phyloP scores from a whole-genome alignment of 2,797 vertebrate genomes.

The Lycodopsis pacificus region DNA sequence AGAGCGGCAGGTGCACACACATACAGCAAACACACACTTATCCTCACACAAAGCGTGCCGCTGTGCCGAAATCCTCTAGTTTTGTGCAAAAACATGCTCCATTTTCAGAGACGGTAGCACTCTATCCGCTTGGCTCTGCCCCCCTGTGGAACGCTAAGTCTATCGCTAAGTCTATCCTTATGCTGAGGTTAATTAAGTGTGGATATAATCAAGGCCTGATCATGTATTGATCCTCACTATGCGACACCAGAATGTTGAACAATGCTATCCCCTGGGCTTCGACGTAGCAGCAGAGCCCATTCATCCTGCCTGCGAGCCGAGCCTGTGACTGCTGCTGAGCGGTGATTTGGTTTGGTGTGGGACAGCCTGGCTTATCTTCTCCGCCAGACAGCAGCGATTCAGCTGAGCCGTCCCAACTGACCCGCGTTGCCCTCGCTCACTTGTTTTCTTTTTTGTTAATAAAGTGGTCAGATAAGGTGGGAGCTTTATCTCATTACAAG shows the following conservation, averaged over 20 bases:
- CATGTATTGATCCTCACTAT: slow-evolving; percentile 74
- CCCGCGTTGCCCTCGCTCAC: slow-evolving; percentile 70
- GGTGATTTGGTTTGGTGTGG: slow-evolving; percentile 76
- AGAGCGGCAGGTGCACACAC: slow-evolving; percentile 4
- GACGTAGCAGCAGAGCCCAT: slow-evolving; percentile 66
- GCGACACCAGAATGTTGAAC: slow-evolving; percentile 74
- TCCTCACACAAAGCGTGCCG: slow-evolving; percentile 9
- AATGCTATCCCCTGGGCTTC: slow-evolving; percentile 74
- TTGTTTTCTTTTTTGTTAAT: slow-evolving; percentile 81
- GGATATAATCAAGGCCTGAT: slow-evolving; percentile 81
- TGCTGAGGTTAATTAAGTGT: slow-evolving; percentile 81
- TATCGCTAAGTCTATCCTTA: slow-evolving; percentile 60
- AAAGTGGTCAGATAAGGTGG: slow-evolving; percentile 82
- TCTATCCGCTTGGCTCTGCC: slow-evolving; percentile 56
- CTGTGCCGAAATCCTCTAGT: slow-evolving; percentile 47
- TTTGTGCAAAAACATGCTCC: slow-evolving; percentile 56
- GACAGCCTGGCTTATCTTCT: slow-evolving; percentile 79
- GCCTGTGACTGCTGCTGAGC: slow-evolving; percentile 69
- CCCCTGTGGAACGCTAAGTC: slow-evolving; percentile 34
- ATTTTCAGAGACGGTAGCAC: slow-evolving; percentile 53
- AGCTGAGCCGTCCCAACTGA: slow-evolving; percentile 71
- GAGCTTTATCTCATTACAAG: slow-evolving; percentile 81
- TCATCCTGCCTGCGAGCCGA: slow-evolving; percentile 68
- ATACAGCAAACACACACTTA: slow-evolving; percentile 20
- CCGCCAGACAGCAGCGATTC: slow-evolving; percentile 78